Evolutionary conservation across 2,797 vertebrate species (phyloP).

Genomic region (Echeneis naucrates): DNA sequence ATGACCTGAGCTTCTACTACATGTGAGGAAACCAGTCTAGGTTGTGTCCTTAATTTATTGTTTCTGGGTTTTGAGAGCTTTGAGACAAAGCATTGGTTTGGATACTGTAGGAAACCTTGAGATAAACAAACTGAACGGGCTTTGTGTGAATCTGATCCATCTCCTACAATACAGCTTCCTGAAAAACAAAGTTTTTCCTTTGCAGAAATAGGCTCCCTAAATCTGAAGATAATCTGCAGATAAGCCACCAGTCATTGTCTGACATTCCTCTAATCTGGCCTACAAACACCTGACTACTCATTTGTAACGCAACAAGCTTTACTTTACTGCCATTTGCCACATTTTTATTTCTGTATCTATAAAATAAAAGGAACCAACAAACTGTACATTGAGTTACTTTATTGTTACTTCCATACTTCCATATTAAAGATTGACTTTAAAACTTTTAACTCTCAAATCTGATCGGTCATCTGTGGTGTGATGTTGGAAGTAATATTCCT

Average conservation of each 20-base stretch:
- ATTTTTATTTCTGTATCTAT: not conserved
- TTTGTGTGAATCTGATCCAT: conserved; percentile 33
- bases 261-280: conserved; percentile 17
- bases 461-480: not conserved
- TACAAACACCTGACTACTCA: not conserved
- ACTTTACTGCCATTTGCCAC: not conserved
- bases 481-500: not conserved
- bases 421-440: not conserved
- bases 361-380: not conserved
- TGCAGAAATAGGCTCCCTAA: conserved; percentile 13
- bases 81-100: conserved; percentile 31
- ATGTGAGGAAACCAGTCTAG: not conserved
- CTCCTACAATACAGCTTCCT: conserved; percentile 49
- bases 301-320: not conserved
- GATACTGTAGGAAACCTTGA: conserved; percentile 27
- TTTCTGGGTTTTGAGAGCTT: conserved; percentile 17
- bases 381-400: not conserved
- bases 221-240: conserved; percentile 47
- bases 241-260: conserved; percentile 47
- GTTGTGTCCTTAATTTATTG: not conserved
- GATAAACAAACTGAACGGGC: conserved; percentile 47
- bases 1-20: not conserved
- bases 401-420: not conserved
- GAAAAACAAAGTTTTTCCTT: conserved; percentile 50
- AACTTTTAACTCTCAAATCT: not conserved